Conservation (phyloP, 2,888 invertebrate genomes). For the Microctonus brassicae region DNA sequence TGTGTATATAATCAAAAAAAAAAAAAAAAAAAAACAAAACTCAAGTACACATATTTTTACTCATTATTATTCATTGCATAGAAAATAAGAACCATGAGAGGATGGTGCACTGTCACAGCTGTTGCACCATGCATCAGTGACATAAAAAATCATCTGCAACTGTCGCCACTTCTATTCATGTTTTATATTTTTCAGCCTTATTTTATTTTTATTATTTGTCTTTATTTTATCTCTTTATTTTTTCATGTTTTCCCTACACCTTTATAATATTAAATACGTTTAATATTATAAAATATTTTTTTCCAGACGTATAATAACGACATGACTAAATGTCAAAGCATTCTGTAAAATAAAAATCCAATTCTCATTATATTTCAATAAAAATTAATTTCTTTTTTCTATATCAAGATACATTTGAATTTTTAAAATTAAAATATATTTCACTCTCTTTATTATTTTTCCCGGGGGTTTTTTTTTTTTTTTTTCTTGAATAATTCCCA, state of each 20-base stretch:
- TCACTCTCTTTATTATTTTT: background rate
- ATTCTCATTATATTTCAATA: background rate
- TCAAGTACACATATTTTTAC: background rate
- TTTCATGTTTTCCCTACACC: background rate
- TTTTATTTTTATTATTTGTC: background rate
- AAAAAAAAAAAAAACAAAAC: too few relatives aligned
- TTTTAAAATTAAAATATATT: too few relatives aligned
- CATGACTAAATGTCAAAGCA: background rate
- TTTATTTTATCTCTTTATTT: background rate
- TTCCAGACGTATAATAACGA: background rate
- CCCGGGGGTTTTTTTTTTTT: background rate
- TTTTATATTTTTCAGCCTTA: background rate
- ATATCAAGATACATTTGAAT: too few relatives aligned
- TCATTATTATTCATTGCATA: background rate
- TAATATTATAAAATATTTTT: background rate
- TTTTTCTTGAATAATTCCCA: background rate
- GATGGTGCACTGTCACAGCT: conserved; percentile 3
- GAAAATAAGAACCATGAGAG: background rate
- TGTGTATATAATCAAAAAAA: background rate
- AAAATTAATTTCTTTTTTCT: background rate
- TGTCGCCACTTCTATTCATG: background rate
- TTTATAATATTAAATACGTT: background rate
- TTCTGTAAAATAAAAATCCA: background rate
- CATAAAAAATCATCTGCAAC: conserved; percentile 1
- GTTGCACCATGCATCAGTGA: background rate